Percentiles rank a stretch among this genome's conserved stretches.
Evolutionary conservation across 2,797 vertebrate genomes (phyloP).

Genomic region (Esox lucius): DNA sequence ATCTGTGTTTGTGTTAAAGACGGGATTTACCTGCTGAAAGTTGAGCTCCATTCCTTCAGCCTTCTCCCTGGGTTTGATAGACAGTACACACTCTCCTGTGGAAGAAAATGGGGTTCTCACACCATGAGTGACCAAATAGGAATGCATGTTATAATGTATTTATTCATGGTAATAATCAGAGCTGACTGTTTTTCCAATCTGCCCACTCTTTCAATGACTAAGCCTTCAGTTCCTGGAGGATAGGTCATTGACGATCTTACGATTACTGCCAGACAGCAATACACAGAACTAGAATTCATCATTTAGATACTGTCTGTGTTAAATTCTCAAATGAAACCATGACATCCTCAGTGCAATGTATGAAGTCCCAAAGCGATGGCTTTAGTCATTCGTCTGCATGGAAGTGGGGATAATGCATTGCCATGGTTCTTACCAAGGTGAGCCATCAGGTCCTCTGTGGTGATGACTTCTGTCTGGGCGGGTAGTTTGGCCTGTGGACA

Average conservation of each 20-base stretch:
- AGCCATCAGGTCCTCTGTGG: slow-evolving; percentile 89
- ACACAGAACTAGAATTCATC: neutral
- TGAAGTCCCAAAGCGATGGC: neutral
- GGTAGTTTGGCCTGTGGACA: slow-evolving; percentile 85
- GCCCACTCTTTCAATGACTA: neutral
- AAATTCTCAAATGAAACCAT: neutral
- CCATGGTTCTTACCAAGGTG: slow-evolving; percentile 80
- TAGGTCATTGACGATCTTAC: neutral
- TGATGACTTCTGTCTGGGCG: slow-evolving; percentile 87
- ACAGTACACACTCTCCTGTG: slow-evolving; percentile 89
- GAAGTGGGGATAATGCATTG: neutral
- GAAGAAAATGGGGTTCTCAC: slow-evolving; percentile 2
- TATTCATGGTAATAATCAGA: neutral
- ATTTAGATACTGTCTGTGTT: neutral
- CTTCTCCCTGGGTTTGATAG: slow-evolving; percentile 84
- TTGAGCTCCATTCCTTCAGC: slow-evolving; percentile 90
- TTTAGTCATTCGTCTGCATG: neutral
- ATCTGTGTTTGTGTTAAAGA: neutral
- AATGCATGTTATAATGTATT: neutral
- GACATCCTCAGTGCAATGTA: neutral
- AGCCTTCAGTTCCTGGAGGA: neutral
- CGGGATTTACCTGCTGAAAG: slow-evolving; percentile 86
- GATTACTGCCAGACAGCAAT: neutral
- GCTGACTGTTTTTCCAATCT: neutral
- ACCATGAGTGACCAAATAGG: neutral